Percentiles rank a stretch among this genome's conserved stretches.
Conservation (phyloP, 2,797 vertebrate species). For the Buceros bicornis region DNA sequence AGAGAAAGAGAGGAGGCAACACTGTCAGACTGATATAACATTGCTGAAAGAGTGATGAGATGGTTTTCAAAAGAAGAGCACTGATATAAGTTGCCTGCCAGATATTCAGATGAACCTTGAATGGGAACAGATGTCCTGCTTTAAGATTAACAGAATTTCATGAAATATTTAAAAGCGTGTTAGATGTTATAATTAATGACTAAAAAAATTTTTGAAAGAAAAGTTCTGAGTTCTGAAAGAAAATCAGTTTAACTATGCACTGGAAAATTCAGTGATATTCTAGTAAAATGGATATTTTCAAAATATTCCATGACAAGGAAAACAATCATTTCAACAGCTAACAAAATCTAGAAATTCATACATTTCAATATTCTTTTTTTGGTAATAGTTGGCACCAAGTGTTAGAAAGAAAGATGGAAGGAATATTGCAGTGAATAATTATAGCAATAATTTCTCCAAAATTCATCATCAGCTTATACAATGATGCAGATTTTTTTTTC, state of each 20-base stretch:
- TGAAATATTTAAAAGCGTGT: neutral
- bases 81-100: neutral
- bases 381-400: neutral
- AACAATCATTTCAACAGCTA: neutral
- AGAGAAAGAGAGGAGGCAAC: neutral
- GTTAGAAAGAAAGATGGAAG: neutral
- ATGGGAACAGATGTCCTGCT: neutral
- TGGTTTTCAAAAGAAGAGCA: neutral
- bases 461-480: neutral
- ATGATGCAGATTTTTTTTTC: neutral
- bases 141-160: neutral
- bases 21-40: neutral
- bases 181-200: neutral
- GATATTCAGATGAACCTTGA: neutral
- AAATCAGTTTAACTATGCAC: neutral
- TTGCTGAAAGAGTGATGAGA: neutral
- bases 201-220: neutral
- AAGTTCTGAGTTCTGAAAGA: neutral
- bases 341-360: neutral
- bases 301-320: neutral
- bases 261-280: neutral
- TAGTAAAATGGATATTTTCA: neutral
- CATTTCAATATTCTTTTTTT: neutral
- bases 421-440: neutral
- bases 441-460: neutral